Conservation (phyloP, 2,888 invertebrate genomes). For the Ctena decussata region DNA sequence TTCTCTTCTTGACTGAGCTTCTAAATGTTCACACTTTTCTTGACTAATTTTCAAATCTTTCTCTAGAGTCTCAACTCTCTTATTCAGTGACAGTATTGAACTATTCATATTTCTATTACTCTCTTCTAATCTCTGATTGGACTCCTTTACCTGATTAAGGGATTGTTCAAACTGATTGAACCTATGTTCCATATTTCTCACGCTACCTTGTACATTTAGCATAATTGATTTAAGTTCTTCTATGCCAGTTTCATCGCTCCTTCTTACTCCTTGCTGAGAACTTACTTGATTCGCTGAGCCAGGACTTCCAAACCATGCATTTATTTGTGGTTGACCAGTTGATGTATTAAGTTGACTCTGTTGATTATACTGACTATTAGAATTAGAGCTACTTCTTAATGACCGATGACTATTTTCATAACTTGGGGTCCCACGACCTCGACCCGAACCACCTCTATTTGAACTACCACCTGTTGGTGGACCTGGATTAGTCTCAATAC, state of each 20-base stretch:
- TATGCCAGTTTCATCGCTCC: not conserved
- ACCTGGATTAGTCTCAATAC: slow-evolving; percentile 1
- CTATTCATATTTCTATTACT: not conserved
- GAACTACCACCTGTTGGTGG: not conserved
- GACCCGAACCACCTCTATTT: not conserved
- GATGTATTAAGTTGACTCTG: not conserved
- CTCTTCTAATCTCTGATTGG: not conserved
- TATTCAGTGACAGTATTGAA: not conserved
- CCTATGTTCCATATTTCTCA: not conserved
- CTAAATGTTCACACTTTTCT: not conserved
- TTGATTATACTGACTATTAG: too few relatives aligned
- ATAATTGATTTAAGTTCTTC: not conserved
- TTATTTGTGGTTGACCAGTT: not conserved
- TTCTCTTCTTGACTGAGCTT: not conserved
- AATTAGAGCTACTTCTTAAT: not conserved
- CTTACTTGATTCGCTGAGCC: not conserved
- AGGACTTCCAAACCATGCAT: not conserved
- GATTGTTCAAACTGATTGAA: slow-evolving; percentile 4
- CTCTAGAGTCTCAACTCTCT: not conserved
- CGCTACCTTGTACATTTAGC: not conserved
- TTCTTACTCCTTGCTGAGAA: not conserved
- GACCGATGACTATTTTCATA: not conserved
- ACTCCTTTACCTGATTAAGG: not conserved
- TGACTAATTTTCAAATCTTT: not conserved
- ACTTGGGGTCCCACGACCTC: not conserved